Conservation (phyloP, 2,888 invertebrate genomes). For the Siphlonurus alternatus region DNA sequence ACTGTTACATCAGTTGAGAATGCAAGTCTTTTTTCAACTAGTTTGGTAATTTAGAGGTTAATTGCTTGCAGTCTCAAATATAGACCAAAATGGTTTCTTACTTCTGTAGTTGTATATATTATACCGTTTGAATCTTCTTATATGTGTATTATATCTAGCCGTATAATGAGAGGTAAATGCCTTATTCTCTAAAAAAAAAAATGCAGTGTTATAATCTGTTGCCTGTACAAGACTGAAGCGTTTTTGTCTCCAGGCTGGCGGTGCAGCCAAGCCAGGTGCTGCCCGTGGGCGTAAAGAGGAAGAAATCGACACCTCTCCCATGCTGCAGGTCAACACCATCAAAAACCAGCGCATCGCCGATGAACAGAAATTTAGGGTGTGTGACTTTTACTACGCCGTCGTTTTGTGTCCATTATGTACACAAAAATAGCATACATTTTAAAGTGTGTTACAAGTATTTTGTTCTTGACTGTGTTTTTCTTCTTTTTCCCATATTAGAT, state of each 20-base stretch:
- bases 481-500: slow-evolving; percentile 21
- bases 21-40: too few relatives aligned
- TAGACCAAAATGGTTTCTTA: too few relatives aligned
- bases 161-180: too few relatives aligned
- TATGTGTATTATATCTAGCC: too few relatives aligned
- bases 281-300: slow-evolving; percentile 56
- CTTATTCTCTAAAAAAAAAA: too few relatives aligned
- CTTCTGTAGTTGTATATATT: too few relatives aligned
- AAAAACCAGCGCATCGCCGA: slow-evolving; percentile 89
- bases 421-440: background rate
- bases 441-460: slow-evolving; percentile 10
- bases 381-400: background rate
- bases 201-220: too few relatives aligned
- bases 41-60: too few relatives aligned
- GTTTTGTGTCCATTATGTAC: background rate
- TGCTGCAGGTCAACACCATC: slow-evolving; percentile 63
- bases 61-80: too few relatives aligned
- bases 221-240: too few relatives aligned
- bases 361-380: slow-evolving; percentile 73
- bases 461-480: slow-evolving; percentile 30
- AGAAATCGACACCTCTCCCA: slow-evolving; percentile 62
- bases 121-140: too few relatives aligned
- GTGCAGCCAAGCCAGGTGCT: background rate
- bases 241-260: background rate
- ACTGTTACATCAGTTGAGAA: background rate